Percentiles rank a stretch among this genome's conserved stretches.
Conservation (phyloP, 2,797 vertebrate genomes). For the Anolis apletophallus region DNA sequence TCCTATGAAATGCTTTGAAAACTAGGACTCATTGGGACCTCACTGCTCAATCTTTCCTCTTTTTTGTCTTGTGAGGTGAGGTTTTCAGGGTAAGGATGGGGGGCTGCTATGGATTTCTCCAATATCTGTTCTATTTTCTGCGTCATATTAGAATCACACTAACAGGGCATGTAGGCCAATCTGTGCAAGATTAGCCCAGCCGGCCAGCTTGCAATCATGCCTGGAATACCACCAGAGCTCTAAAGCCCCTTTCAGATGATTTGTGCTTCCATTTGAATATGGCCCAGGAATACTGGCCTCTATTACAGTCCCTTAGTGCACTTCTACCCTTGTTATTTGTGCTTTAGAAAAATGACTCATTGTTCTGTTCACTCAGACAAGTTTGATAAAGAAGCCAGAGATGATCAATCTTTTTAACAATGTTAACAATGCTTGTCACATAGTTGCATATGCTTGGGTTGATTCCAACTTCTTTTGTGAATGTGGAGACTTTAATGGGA, state of each 20-base stretch:
- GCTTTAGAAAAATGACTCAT: not conserved
- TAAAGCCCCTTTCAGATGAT: not conserved
- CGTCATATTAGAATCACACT: not conserved
- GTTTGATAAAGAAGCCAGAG: not conserved
- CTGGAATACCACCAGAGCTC: fast-evolving
- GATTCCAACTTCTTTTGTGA: not conserved
- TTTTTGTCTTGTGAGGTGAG: not conserved
- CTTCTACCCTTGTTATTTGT: not conserved
- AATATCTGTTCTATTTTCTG: too few species aligned
- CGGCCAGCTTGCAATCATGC: fast-evolving
- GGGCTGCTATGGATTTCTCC: not conserved
- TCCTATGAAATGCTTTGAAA: fast-evolving
- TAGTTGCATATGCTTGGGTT: fast-evolving
- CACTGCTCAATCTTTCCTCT: not conserved
- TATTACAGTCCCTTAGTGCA: fast-evolving
- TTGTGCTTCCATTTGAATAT: not conserved
- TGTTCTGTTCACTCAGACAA: constrained; percentile 14
- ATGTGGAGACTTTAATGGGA: fast-evolving
- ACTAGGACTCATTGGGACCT: not conserved
- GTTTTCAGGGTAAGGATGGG: fast-evolving
- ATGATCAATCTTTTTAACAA: too few species aligned
- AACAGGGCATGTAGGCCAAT: not conserved
- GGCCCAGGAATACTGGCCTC: fast-evolving
- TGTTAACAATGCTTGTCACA: fast-evolving
- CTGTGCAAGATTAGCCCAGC: fast-evolving